phyloP scores from a whole-genome alignment of 2,888 invertebrate species.

The Leptarthrus brevirostris region DNA sequence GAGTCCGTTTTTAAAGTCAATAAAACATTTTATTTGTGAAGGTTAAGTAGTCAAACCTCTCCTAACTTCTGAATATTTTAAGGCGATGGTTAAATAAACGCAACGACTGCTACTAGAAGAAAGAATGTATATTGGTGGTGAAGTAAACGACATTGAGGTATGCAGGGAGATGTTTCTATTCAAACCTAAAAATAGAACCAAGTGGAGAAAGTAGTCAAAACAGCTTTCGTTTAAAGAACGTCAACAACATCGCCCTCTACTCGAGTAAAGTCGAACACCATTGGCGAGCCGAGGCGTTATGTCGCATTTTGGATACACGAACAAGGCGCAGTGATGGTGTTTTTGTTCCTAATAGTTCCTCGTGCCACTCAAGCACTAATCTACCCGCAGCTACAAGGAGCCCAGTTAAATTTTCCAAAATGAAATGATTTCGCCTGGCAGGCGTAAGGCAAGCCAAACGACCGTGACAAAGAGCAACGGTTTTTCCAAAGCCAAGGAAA shows the following conservation, averaged over 20 bases:
- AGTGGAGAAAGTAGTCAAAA: conserved; percentile 45
- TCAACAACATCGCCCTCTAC: conserved; percentile 29
- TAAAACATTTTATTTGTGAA: conserved; percentile 20
- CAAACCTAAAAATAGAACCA: conserved; percentile 27
- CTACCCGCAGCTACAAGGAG: too few species aligned
- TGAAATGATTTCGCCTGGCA: not conserved
- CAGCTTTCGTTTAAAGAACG: conserved; percentile 35
- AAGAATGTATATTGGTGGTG: not conserved
- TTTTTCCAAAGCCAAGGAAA: not conserved
- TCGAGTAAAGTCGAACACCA: not conserved
- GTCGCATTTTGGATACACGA: not conserved
- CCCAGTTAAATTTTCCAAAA: not conserved
- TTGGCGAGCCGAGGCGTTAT: not conserved
- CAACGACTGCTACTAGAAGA: not conserved
- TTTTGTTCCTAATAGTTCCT: not conserved
- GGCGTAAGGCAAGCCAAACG: not conserved
- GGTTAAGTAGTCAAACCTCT: conserved; percentile 25
- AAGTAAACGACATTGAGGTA: conserved; percentile 31
- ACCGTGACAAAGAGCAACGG: conserved; percentile 6
- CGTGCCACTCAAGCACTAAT: not conserved
- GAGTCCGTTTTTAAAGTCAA: conserved; percentile 29
- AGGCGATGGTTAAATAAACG: conserved; percentile 11
- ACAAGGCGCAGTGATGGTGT: not conserved
- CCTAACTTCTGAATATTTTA: conserved; percentile 15
- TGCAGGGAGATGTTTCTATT: not conserved